Evolutionary conservation across 23 tunicate species (phyloP), one percentile per base, ranked within the genome.

Genomic region (Halocynthia aurantium): DNA sequence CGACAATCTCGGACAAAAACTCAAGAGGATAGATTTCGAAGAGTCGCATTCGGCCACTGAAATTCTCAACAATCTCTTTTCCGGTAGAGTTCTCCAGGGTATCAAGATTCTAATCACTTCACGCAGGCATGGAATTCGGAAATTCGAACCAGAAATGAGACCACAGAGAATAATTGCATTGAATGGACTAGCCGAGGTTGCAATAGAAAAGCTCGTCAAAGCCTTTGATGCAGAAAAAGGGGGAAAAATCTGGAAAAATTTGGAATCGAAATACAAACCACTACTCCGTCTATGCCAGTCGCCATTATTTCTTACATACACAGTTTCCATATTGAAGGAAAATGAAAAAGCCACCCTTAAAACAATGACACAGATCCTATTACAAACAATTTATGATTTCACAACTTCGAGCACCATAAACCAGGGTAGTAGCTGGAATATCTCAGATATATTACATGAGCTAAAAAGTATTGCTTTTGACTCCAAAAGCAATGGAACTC

Each of bases 131-230:
- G 70, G 10, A 9, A 65, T 65, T 65, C 15, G 70, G 0, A 20
- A 0, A 6, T 65, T 65, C 31, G 70, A 65, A 15, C 49, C 49
- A 65, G 31, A 65, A 65, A 15, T 49, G 19, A 40, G 70, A 10
- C n/a, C 70, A 10, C 70, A 65, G 19, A 65, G 31, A 65, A 49
- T 65, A 20, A 65, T 65, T 15, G 70, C 70, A 9, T 65, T 65
- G 19, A 49, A 40, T 20, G 70, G 70, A 65, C 31, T 65, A 9
- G 31, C 22, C 19, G 31, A 65, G 31, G 19, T 20, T 5, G 6
- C 22, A 9, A 49, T 65, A 15, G 70, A 65, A 15, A 65, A 65
- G 31, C n/a, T 65, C 9, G 70, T 65, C 10, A 11, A 49, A 65
- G 70, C 49, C 31, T 65, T 65, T 49, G 31, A 6, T 65, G 70